These are phyloP conservation scores for Acanthornis magna DNA, from an alignment of 2,797 vertebrate genomes.

Conservation along the genomic window DNA sequence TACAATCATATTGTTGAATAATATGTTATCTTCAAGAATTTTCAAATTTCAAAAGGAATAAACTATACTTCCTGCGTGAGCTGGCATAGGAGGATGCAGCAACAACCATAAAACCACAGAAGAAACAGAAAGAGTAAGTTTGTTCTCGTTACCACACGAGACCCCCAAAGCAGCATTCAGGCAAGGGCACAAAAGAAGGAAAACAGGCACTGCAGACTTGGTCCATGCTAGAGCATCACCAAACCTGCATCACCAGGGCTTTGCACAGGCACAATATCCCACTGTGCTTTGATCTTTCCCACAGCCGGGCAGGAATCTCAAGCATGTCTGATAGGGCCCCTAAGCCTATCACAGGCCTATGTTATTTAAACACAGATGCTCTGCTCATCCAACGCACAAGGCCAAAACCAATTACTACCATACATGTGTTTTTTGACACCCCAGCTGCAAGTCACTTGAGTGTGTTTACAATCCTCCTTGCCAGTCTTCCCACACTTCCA, in stretches of 20 bases:
- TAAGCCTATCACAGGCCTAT: not conserved
- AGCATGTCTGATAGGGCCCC: not conserved
- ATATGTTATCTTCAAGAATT: not conserved
- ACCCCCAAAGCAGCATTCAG: not conserved
- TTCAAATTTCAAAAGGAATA: not conserved
- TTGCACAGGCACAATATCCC: not conserved
- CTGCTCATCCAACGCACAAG: not conserved
- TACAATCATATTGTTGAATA: not conserved
- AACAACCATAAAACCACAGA: not conserved
- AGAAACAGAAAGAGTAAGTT: not conserved
- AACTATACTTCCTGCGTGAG: not conserved
- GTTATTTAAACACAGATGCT: not conserved
- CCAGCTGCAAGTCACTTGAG: not conserved
- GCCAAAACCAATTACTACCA: not conserved
- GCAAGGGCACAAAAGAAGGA: not conserved
- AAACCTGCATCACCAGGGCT: not conserved
- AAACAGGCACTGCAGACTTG: not conserved
- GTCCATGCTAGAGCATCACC: not conserved
- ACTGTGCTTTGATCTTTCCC: not conserved
- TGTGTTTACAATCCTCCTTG: not conserved
- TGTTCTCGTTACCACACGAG: fast-evolving
- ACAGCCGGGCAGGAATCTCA: not conserved
- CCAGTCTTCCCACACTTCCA: not conserved
- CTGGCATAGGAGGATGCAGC: not conserved
- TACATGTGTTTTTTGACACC: not conserved